A percentile compares a stretch with the other conserved stretches of the same genome.
Conservation (phyloP, 1,140 invertebrate species). For the Caerostris darwini region DNA sequence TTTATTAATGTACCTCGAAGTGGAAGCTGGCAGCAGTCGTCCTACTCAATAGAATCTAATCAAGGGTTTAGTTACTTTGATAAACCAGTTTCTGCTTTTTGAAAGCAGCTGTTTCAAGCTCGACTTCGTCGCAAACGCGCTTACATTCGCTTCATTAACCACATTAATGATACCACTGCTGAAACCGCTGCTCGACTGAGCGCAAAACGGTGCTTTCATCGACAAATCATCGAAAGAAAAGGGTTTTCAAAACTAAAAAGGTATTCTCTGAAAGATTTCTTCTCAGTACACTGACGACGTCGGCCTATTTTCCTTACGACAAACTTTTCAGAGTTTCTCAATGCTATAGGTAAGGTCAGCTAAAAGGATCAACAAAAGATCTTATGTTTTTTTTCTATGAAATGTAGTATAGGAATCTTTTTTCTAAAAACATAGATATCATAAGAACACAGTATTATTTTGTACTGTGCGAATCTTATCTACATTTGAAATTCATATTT, state of each 20-base stretch:
- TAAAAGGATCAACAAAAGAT: too few species aligned
- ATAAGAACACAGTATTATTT: too few species aligned
- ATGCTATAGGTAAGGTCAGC: too few species aligned
- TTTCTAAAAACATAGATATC: too few species aligned
- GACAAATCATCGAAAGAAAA: conserved; percentile 37
- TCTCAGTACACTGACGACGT: background rate
- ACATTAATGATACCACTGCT: conserved; percentile 47
- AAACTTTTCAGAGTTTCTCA: background rate
- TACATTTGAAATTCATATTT: too few species aligned
- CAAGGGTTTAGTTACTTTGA: conserved; percentile 67
- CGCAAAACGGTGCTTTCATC: conserved; percentile 46
- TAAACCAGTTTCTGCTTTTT: conserved; percentile 62
- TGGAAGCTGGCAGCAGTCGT: background rate
- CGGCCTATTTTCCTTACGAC: background rate
- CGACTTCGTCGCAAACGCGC: conserved; percentile 61
- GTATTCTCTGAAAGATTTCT: background rate
- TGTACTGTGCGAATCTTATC: too few species aligned
- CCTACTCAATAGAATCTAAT: conserved; percentile 70
- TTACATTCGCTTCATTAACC: conserved; percentile 63
- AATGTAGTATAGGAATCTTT: too few species aligned
- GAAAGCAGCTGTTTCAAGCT: conserved; percentile 73
- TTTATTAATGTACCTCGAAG: conserved; percentile 26
- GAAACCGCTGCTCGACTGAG: conserved; percentile 41
- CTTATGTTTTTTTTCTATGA: too few species aligned
- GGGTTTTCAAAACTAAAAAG: conserved; percentile 20